Conservation (phyloP, 2,113 vertebrate species). For the Caretta caretta region DNA sequence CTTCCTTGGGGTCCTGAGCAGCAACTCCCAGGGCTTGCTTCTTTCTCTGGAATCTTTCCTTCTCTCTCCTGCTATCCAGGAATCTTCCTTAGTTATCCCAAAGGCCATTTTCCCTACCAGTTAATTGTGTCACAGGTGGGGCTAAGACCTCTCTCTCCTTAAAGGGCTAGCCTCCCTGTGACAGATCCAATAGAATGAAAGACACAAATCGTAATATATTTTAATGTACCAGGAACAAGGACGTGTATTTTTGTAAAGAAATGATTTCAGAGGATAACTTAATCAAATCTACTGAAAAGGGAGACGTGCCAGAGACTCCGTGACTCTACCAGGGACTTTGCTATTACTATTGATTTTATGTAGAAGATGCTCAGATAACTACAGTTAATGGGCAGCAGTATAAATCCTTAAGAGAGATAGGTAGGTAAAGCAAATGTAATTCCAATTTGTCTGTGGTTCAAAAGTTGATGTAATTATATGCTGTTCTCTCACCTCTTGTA, state of each 20-base stretch:
- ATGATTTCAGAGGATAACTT: not conserved
- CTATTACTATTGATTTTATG: not conserved
- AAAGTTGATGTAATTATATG: conserved; percentile 1
- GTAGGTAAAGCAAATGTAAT: not conserved
- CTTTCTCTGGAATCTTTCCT: no score
- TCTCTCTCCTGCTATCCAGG: no score
- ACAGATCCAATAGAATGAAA: not conserved
- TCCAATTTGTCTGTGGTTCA: not conserved
- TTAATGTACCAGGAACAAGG: not conserved
- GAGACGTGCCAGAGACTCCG: not conserved
- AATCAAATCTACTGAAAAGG: not conserved
- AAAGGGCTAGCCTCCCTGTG: no score
- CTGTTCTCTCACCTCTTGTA: not conserved
- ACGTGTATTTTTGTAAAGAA: not conserved
- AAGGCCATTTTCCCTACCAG: no score
- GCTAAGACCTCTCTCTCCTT: no score
- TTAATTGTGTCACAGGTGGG: no score
- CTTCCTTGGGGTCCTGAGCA: no score
- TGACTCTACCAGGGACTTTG: not conserved
- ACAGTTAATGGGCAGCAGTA: not conserved
- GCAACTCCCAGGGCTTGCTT: no score
- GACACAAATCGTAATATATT: not conserved
- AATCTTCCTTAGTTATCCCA: no score
- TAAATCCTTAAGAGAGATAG: not conserved
- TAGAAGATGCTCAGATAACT: not conserved